Conservation (phyloP, 2,113 vertebrate species). For the Gymnarchus niloticus region DNA sequence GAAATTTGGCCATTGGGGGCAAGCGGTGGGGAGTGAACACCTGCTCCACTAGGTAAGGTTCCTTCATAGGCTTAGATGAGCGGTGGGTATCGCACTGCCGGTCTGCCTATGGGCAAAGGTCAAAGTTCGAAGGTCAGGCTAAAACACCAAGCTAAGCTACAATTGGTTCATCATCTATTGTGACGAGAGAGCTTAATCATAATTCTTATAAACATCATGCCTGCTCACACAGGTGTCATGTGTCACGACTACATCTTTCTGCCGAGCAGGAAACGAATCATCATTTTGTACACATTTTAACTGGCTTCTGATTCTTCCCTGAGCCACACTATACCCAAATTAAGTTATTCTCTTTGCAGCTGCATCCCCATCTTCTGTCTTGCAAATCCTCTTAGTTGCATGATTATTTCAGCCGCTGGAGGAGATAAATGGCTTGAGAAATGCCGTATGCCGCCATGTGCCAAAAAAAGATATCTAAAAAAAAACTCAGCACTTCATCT, state of each 20-base stretch:
- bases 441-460: neutral
- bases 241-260: neutral
- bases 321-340: neutral
- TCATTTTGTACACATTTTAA: neutral
- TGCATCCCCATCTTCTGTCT: neutral
- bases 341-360: neutral
- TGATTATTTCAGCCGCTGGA: neutral
- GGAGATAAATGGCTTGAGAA: neutral
- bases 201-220: too few species aligned
- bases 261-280: neutral
- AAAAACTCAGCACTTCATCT: neutral
- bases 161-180: neutral
- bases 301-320: neutral
- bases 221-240: neutral
- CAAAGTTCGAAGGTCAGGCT: constrained; percentile 3
- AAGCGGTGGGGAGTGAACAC: constrained; percentile 85
- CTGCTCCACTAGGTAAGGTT: constrained; percentile 80
- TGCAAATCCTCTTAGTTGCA: constrained; percentile 6
- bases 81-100: constrained; percentile 64
- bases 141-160: neutral
- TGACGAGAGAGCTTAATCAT: too few species aligned
- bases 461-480: neutral
- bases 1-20: constrained; percentile 66
- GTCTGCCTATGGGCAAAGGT: constrained; percentile 63
- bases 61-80: constrained; percentile 69